Evolutionary conservation across 2,113 vertebrate species (phyloP).

Genomic region (Pterophyllum scalare): DNA sequence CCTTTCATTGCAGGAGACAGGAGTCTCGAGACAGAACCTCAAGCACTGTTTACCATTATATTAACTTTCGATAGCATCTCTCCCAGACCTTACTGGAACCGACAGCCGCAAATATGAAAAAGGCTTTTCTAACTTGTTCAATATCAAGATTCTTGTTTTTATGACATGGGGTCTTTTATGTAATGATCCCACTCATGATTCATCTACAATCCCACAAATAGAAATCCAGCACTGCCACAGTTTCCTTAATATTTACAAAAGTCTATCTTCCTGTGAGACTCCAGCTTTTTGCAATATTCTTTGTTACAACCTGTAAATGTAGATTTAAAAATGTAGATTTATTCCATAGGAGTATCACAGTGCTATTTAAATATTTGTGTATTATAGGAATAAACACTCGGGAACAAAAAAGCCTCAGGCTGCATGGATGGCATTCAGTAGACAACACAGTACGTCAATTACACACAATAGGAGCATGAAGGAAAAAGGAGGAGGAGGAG

Average conservation of each 20-base stretch:
- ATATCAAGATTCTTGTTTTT: not conserved
- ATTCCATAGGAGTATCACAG: not conserved
- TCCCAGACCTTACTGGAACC: not conserved
- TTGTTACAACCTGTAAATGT: not conserved
- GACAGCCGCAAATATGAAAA: not conserved
- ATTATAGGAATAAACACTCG: not conserved
- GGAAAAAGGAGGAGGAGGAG: not conserved
- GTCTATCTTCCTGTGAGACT: not conserved
- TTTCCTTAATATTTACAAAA: not conserved
- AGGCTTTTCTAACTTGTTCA: not conserved
- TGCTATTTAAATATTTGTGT: not conserved
- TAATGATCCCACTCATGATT: not conserved
- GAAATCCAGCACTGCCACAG: not conserved
- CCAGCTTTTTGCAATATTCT: not conserved
- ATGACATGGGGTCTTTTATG: not conserved
- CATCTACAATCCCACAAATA: not conserved
- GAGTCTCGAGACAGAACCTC: not conserved
- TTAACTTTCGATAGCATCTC: constrained; percentile 2
- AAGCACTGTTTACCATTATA: not conserved
- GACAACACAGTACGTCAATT: not conserved
- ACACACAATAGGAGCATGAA: not conserved
- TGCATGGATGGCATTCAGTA: not conserved
- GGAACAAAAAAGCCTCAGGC: not conserved
- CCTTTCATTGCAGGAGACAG: not conserved
- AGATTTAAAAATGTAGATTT: not conserved